Conservation (phyloP, 2,797 vertebrate species). For the Crenichthys baileyi region DNA sequence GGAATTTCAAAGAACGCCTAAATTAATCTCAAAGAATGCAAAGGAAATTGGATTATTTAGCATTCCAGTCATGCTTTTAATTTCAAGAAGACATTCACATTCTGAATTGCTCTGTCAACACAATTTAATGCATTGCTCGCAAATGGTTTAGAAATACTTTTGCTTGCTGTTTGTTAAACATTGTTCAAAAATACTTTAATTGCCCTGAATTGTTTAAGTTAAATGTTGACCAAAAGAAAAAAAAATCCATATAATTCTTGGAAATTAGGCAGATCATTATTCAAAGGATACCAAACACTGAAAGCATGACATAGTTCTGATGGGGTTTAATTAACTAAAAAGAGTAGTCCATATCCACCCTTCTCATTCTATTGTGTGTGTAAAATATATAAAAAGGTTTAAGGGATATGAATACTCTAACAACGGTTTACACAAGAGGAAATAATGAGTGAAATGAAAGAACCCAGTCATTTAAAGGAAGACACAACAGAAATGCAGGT, state of each 20-base stretch:
- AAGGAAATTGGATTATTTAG: constrained; percentile 19
- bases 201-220: not conserved
- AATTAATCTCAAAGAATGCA: not conserved
- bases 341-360: not conserved
- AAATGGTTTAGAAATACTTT: not conserved
- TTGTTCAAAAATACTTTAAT: not conserved
- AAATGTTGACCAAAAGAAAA: constrained; percentile 2
- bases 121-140: not conserved
- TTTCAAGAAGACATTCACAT: not conserved
- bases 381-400: not conserved
- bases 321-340: not conserved
- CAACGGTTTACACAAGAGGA: not conserved
- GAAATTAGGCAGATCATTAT: not conserved
- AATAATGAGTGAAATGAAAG: constrained; percentile 24
- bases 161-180: not conserved
- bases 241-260: not conserved
- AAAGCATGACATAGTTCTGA: not conserved
- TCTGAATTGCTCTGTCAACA: not conserved
- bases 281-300: not conserved
- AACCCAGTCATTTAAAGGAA: constrained; percentile 21
- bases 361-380: not conserved
- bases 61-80: not conserved
- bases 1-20: not conserved
- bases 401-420: not conserved
- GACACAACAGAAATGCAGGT: constrained; percentile 49